Conservation (phyloP, 2,888 invertebrate species). For the Cheilosia impressa region DNA sequence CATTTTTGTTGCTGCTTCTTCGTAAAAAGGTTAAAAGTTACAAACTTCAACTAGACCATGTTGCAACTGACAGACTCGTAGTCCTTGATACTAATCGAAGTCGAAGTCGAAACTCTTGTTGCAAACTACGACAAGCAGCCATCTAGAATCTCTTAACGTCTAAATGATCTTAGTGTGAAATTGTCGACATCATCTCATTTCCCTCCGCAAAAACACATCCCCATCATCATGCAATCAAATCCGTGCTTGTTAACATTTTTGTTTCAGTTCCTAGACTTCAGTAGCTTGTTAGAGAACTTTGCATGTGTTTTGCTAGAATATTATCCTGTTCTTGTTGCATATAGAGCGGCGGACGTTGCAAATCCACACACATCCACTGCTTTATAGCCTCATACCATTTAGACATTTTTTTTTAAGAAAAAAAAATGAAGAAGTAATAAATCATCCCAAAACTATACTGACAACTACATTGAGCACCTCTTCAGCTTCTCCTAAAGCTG, state of each 20-base stretch:
- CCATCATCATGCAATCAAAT: slow-evolving; percentile 28
- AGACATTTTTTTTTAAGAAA: slow-evolving; percentile 6
- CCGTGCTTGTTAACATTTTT: slow-evolving; percentile 46
- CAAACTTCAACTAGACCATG: too few species aligned
- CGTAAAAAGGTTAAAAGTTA: too few species aligned
- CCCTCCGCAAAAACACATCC: slow-evolving; percentile 42
- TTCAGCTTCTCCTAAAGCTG: slow-evolving; percentile 41
- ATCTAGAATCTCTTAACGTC: too few species aligned
- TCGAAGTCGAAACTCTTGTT: too few species aligned
- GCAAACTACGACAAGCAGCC: too few species aligned
- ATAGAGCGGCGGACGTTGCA: slow-evolving; percentile 4
- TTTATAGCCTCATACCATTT: slow-evolving; percentile 18
- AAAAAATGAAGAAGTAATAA: not conserved
- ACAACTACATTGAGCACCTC: slow-evolving; percentile 16
- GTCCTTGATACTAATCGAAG: too few species aligned
- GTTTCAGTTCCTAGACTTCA: slow-evolving; percentile 19
- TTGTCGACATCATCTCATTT: slow-evolving; percentile 45
- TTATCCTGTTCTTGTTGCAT: slow-evolving; percentile 30
- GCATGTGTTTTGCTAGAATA: slow-evolving; percentile 47
- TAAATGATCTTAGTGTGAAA: not conserved
- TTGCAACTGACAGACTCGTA: too few species aligned
- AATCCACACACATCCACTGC: slow-evolving; percentile 11
- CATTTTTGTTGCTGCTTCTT: too few species aligned
- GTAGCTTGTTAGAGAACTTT: slow-evolving; percentile 9
- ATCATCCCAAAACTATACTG: not conserved